A percentile compares a stretch with the other conserved stretches of the same genome.
These are phyloP conservation scores for Rhineura floridana DNA, from an alignment of 2,113 vertebrate genomes.

Conservation along the genomic window DNA sequence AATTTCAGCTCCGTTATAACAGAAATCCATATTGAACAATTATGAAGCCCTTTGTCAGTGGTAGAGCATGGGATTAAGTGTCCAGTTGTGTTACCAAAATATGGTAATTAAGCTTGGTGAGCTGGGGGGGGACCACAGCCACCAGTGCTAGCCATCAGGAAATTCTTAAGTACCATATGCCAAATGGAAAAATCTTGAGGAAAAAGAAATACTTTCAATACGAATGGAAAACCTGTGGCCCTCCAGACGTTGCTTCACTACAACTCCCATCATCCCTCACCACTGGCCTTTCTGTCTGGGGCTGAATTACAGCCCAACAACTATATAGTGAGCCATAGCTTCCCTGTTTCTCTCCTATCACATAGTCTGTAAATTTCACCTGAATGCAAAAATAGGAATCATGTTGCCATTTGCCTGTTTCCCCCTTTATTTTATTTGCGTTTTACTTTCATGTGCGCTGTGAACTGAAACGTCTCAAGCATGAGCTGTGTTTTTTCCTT, in stretches of 20 bases:
- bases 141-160: too few species aligned
- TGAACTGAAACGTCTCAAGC: not conserved
- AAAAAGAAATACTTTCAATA: not conserved
- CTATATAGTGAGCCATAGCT: not conserved
- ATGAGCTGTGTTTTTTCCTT: conserved; percentile 12
- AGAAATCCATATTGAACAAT: not conserved
- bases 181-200: not conserved
- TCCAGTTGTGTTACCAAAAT: not conserved
- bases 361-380: conserved; percentile 7
- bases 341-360: not conserved
- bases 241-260: not conserved
- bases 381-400: not conserved
- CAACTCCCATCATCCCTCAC: not conserved
- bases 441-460: conserved; percentile 14
- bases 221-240: not conserved
- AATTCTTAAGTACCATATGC: not conserved
- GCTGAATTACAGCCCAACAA: not conserved
- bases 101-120: not conserved
- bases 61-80: too few species aligned
- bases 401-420: conserved; percentile 17
- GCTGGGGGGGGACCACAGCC: not conserved
- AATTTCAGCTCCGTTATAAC: not conserved
- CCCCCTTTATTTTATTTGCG: conserved; percentile 39
- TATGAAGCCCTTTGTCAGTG: not conserved
- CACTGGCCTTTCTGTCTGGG: not conserved